Conservation (phyloP, 2,113 vertebrate genomes). For the Calyptomena viridis region DNA sequence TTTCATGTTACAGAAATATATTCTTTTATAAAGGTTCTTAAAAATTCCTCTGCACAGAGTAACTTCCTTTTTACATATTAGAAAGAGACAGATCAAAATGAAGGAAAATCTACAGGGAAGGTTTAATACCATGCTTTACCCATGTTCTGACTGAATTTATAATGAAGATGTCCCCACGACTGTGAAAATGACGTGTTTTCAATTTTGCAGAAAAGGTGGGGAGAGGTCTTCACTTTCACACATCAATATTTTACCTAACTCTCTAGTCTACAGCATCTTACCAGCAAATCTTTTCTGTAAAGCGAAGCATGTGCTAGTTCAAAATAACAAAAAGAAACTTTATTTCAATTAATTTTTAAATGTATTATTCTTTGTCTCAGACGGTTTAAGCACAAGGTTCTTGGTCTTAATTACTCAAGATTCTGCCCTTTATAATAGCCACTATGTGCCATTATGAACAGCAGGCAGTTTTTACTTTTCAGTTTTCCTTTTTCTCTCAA, state of each 20-base stretch:
- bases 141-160: neutral
- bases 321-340: neutral
- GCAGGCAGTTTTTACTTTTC: neutral
- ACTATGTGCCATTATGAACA: neutral
- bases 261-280: neutral
- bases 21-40: neutral
- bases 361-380: neutral
- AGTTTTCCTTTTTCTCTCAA: neutral
- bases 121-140: neutral
- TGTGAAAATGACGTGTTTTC: neutral
- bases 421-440: neutral
- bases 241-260: rapidly evolving
- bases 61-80: neutral
- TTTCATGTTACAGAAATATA: neutral
- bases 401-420: neutral
- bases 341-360: neutral
- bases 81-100: neutral
- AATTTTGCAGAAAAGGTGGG: neutral
- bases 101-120: neutral
- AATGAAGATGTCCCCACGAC: rapidly evolving
- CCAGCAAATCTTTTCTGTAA: neutral
- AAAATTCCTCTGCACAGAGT: neutral
- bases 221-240: neutral
- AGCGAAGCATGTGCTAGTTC: neutral
- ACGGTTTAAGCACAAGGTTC: neutral